A percentile compares a stretch with the other conserved stretches of the same genome.
Conservation (phyloP, 2,113 vertebrate genomes). For the Etia nguti region DNA sequence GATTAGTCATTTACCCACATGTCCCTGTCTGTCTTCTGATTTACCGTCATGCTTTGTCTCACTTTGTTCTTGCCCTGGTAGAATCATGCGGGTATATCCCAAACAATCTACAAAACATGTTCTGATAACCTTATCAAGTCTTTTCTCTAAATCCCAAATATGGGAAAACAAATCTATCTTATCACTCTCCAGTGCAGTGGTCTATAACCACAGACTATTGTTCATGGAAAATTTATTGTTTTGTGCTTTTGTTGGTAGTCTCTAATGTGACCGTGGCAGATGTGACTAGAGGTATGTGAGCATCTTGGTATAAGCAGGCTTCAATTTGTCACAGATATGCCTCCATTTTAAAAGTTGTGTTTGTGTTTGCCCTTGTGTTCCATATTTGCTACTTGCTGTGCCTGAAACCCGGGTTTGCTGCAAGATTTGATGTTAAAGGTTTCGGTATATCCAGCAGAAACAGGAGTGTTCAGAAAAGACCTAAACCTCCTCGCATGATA, state of each 20-base stretch:
- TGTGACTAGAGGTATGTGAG: slow-evolving; percentile 50
- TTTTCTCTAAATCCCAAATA: slow-evolving; percentile 47
- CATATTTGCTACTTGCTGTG: slow-evolving; percentile 4
- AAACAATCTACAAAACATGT: slow-evolving; percentile 57
- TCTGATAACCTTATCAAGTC: slow-evolving; percentile 35
- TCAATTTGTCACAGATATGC: slow-evolving; percentile 48
- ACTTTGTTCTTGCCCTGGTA: slow-evolving; percentile 55
- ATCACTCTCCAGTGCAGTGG: slow-evolving; percentile 55
- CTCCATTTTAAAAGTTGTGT: slow-evolving; percentile 10
- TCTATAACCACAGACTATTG: slow-evolving; percentile 54
- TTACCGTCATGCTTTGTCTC: slow-evolving; percentile 63
- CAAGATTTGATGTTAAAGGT: slow-evolving; percentile 5
- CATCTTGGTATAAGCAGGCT: slow-evolving; percentile 28
- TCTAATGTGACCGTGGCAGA: slow-evolving; percentile 52
- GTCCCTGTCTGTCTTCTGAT: slow-evolving; percentile 36
- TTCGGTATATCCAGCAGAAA: neutral
- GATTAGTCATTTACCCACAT: slow-evolving; percentile 62
- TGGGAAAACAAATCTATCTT: slow-evolving; percentile 44
- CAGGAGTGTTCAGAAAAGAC: neutral
- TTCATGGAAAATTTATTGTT: slow-evolving; percentile 61
- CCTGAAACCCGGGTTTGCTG: neutral
- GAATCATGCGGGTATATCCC: slow-evolving; percentile 49
- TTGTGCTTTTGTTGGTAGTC: slow-evolving; percentile 41
- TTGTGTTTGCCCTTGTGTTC: slow-evolving; percentile 16
- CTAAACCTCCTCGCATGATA: neutral